Evolutionary conservation across 2,888 invertebrate genomes (phyloP), one percentile per base, ranked within the genome.

Genomic region (Artemia sp.): DNA sequence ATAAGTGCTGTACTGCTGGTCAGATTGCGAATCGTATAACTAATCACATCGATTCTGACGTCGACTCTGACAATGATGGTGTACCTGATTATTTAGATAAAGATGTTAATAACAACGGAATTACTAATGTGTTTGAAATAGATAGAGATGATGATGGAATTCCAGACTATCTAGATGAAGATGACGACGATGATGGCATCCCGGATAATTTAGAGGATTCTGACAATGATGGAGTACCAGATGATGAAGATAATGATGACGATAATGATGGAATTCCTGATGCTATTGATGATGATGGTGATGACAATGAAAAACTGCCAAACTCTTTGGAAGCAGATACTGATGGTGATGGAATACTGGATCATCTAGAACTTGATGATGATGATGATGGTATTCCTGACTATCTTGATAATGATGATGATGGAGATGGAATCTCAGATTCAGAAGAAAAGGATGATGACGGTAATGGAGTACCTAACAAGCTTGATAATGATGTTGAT

Each of bases 171-270:
- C 70, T 68, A 51, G 72, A 70, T 52, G 73, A 73, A 4, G 72
- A 70, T 52, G 70, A 72, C n/a, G 71, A 70, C 24, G 72, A 71
- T 5, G 72, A 71, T 9, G 74, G 68, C 14, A 67, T 24, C 12
- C 67, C 71, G 58, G 72, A 73, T 24, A 72, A 77, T 7, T 77
- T 78, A 11, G 76, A 79, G 3, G 76, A 78, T 12, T 76, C 79
- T 72, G 77, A 81, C 74, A 77, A 79, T 24, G 78, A 83, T 79
- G 83, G 83, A 79, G 82, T 83, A 77, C 78, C 81, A 50, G 76
- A 80, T 9, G 77, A 78, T 73, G 79, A 78, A 73, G 79, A 81
- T 24, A 78, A 81, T 11, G 80, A 82, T 10, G 79, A 82, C 1
- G 79, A 82, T 1, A 79, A 82, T 70, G 80, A 82, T 72, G 72